phyloP scores from a whole-genome alignment of 2,113 vertebrate species.

The Gasterosteus nipponicus region DNA sequence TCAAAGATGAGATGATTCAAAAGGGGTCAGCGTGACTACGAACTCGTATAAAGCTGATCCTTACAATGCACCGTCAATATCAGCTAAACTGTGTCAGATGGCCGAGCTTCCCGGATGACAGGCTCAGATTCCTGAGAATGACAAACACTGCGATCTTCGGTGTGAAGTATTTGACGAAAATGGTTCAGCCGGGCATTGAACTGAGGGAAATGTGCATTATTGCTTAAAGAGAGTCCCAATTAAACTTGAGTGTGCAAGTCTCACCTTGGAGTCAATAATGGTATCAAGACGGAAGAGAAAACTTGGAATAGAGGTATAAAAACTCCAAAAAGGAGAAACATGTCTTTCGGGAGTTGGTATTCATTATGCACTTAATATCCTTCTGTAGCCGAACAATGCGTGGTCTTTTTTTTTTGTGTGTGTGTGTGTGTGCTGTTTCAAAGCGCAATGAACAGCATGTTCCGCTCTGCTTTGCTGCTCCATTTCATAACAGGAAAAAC shows the following conservation, averaged over 20 bases:
- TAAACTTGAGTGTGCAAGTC: constrained; percentile 57
- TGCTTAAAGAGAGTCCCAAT: constrained; percentile 66
- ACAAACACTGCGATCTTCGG: constrained; percentile 51
- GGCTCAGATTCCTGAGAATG: constrained; percentile 53
- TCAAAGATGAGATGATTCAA: constrained; percentile 33
- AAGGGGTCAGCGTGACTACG: constrained; percentile 18
- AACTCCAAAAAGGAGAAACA: constrained; percentile 29
- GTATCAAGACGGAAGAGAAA: constrained; percentile 20
- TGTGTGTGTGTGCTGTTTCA: constrained; percentile 12
- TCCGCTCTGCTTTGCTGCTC: constrained; percentile 25
- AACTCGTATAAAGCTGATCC: constrained; percentile 30
- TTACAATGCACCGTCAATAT: constrained; percentile 63
- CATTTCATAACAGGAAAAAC: constrained; percentile 27
- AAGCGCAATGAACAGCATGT: constrained; percentile 27
- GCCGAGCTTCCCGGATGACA: constrained; percentile 55
- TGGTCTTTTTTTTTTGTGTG: constrained; percentile 2
- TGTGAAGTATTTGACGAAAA: constrained; percentile 43
- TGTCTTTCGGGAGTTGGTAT: constrained; percentile 43
- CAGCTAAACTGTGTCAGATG: constrained; percentile 62
- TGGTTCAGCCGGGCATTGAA: constrained; percentile 22
- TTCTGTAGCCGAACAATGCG: constrained; percentile 46
- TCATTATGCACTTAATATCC: constrained; percentile 42
- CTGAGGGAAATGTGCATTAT: constrained; percentile 65
- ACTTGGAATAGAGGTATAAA: constrained; percentile 23
- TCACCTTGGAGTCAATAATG: constrained; percentile 53